Evolutionary conservation across 2,888 invertebrate species (phyloP).

Genomic region (Cylindroiulus punctatus): DNA sequence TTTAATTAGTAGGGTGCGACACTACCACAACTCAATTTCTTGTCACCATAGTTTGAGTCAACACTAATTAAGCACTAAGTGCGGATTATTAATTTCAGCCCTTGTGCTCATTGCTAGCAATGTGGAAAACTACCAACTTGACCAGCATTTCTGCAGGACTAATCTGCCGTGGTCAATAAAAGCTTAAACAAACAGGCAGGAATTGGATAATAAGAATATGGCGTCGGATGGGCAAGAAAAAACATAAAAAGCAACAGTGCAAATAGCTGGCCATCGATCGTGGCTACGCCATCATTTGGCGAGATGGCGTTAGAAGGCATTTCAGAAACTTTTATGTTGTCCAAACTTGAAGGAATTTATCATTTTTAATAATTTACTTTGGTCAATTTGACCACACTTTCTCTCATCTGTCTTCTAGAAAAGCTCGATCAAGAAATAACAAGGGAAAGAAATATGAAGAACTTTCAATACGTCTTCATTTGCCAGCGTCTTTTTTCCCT

Average conservation of each 20-base stretch:
- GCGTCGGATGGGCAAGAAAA: constrained; percentile 5
- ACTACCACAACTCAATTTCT: background rate
- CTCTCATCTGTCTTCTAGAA: constrained; percentile 19
- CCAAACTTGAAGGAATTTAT: constrained; percentile 21
- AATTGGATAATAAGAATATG: constrained; percentile 29
- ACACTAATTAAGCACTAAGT: background rate
- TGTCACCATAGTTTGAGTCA: background rate
- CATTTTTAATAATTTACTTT: constrained; percentile 16
- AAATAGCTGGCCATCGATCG: constrained; percentile 22
- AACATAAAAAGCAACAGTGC: constrained; percentile 28
- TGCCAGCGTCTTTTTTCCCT: background rate
- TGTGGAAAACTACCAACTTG: background rate
- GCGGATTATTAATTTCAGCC: background rate
- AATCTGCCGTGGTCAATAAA: constrained; percentile 21
- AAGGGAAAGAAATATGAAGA: constrained; percentile 17
- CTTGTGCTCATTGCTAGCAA: background rate
- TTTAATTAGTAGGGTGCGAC: background rate
- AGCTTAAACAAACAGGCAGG: constrained; percentile 20
- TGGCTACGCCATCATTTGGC: constrained; percentile 11
- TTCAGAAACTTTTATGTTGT: constrained; percentile 26
- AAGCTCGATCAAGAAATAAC: constrained; percentile 27
- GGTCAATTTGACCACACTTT: constrained; percentile 23
- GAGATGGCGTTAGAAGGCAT: background rate
- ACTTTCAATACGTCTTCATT: constrained; percentile 28
- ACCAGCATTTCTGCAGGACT: background rate